Base-by-base conservation (phyloP, 2,113 vertebrate genomes). In the Panthera tigris region DNA sequence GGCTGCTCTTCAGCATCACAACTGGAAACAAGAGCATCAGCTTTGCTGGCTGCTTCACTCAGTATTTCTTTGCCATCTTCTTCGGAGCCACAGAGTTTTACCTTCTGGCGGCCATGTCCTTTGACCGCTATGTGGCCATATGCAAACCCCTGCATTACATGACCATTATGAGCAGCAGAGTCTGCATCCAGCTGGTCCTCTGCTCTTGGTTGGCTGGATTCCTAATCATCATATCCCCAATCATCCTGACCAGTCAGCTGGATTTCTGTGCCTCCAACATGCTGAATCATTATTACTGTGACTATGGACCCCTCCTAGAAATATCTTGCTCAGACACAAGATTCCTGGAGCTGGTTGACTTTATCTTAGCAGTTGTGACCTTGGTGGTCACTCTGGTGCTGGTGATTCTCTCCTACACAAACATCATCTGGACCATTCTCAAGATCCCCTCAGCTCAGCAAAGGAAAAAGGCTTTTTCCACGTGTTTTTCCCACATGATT, bases 91-190 rank as follows among this genome's bases (percentile, higher is more conserved):
- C 96, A 25, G 98, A 98, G 31, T 97, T 96, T 50, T 97, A 97
- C 41, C 80, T 98, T 7, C 83, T 98, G 52, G 83, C 98, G 48
- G 71, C 96, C 63, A 98, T 98, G 97, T 98, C 98, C 74, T 98
- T 98, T 85, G 98, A 98, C 61, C 85, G 90, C 50, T 98, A 96
- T 8, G 76, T 95, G 36, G 98, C 98, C 50, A 98, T 98, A 45
- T 98, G 98, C 36, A 95, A 83, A 52, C 98, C 98, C 2, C 33
- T 98, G 1, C 95, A 89, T 86, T 98, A 98, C 39, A 39, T 45
- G 3, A 91, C 87, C 65, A 96, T 98, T 23, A 98, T 98, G 97
- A 98, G 9, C 63, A 94, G 3, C 12, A 95, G 39, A 13, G 76
- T 97, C 52, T 98, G 95, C 29, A 81, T 48, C n/a, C 95, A 82